Conservation (phyloP, 1,140 invertebrate genomes). For the Pogonomyrmex californicus region DNA sequence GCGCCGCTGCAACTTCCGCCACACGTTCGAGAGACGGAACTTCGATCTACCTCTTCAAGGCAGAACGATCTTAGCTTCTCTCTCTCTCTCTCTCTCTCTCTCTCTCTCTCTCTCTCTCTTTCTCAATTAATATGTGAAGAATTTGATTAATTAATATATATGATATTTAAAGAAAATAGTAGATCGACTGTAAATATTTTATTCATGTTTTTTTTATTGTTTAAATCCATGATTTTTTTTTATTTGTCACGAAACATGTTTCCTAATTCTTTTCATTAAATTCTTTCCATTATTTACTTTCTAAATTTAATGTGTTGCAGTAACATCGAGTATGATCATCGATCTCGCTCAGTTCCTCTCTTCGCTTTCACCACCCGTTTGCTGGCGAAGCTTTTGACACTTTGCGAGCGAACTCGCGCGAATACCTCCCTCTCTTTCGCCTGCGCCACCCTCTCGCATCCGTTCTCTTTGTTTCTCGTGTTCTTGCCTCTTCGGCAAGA, state of each 20-base stretch:
- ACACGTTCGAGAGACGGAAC: conserved; percentile 12
- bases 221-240: background rate
- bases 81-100: no score
- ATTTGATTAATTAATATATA: background rate
- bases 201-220: background rate
- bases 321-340: background rate
- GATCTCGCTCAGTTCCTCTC: background rate
- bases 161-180: background rate
- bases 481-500: conserved; percentile 64
- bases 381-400: conserved; percentile 35
- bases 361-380: background rate
- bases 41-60: background rate
- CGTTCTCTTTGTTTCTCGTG: conserved; percentile 62
- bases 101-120: no score
- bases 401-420: conserved; percentile 35
- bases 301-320: background rate
- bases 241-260: background rate
- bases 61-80: background rate
- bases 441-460: background rate
- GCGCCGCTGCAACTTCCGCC: background rate
- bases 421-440: background rate
- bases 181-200: no score
- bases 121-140: conserved; percentile 2
- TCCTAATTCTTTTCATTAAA: background rate
- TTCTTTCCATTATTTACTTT: background rate